phyloP scores from a whole-genome alignment of 1,140 invertebrate species.

The Drosophila pandora region DNA sequence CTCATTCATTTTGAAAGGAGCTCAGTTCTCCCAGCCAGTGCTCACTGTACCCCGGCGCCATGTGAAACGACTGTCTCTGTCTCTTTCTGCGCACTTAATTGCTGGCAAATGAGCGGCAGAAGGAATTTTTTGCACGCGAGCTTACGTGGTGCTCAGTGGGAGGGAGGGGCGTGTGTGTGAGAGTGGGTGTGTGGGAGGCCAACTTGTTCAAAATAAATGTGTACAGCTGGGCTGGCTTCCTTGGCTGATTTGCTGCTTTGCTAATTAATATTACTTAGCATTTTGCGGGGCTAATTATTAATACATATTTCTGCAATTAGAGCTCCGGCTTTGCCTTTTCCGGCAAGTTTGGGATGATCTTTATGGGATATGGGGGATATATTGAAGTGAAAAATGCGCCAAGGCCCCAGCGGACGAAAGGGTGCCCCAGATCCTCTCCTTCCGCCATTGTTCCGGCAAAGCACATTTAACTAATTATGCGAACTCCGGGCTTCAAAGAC shows the following conservation, averaged over 20 bases:
- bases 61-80: slow-evolving; percentile 48
- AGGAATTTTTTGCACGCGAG: slow-evolving; percentile 38
- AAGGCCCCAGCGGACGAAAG: not conserved
- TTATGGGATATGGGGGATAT: slow-evolving; percentile 47
- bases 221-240: slow-evolving; percentile 43
- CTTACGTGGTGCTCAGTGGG: slow-evolving; percentile 5
- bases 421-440: not conserved
- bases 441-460: slow-evolving; percentile 67
- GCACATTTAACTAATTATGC: slow-evolving; percentile 81
- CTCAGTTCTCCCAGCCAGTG: not conserved
- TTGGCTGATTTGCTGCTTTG: slow-evolving; percentile 32
- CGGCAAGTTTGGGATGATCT: slow-evolving; percentile 18
- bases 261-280: slow-evolving; percentile 71
- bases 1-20: not conserved
- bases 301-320: slow-evolving; percentile 33
- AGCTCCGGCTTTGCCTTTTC: slow-evolving; percentile 5
- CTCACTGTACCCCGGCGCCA: slow-evolving; percentile 50
- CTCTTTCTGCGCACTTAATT: slow-evolving; percentile 70
- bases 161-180: no score
- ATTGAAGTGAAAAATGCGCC: slow-evolving; percentile 43
- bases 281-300: slow-evolving; percentile 52
- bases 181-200: slow-evolving; percentile 27
- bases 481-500: slow-evolving; percentile 69
- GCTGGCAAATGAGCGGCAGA: slow-evolving; percentile 71
- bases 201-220: slow-evolving; percentile 67